Evolutionary conservation across 1,140 invertebrate genomes (phyloP).

Genomic region (Capitella teleta): DNA sequence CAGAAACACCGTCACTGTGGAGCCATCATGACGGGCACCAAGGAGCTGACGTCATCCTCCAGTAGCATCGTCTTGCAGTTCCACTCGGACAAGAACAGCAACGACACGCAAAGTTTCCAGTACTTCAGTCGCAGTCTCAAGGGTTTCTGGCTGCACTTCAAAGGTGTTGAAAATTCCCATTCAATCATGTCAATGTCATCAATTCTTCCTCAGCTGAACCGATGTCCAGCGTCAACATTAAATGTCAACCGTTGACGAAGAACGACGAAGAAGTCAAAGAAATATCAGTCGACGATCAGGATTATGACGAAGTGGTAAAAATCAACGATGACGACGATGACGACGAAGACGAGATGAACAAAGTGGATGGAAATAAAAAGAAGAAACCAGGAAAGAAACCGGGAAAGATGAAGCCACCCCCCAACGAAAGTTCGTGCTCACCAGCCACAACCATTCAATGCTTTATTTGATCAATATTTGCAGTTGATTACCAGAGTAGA

Average conservation of each 20-base stretch:
- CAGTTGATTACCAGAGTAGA: too few species aligned
- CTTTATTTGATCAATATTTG: too few species aligned
- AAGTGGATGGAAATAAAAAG: background rate
- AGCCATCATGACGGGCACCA: slow-evolving; percentile 9
- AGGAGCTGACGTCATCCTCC: slow-evolving; percentile 1
- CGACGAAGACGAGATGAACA: background rate
- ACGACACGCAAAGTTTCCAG: slow-evolving; percentile 7
- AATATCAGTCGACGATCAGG: background rate
- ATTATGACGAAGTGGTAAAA: background rate
- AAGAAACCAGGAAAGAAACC: too few species aligned
- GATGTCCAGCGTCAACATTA: background rate
- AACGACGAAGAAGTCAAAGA: background rate
- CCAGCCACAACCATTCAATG: too few species aligned
- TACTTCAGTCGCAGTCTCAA: slow-evolving; percentile 10
- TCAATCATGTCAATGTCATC: background rate
- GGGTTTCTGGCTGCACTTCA: slow-evolving; percentile 11
- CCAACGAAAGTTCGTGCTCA: too few species aligned
- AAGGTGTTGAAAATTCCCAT: background rate
- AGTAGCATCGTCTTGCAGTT: slow-evolving; percentile 8
- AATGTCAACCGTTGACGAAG: background rate
- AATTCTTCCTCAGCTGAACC: background rate
- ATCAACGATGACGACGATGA: background rate
- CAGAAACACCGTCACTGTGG: slow-evolving; percentile 11
- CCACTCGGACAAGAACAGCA: slow-evolving; percentile 5
- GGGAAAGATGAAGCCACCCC: too few species aligned